Conservation (phyloP, 2,113 vertebrate species). For the Hydrolagus affinis region DNA sequence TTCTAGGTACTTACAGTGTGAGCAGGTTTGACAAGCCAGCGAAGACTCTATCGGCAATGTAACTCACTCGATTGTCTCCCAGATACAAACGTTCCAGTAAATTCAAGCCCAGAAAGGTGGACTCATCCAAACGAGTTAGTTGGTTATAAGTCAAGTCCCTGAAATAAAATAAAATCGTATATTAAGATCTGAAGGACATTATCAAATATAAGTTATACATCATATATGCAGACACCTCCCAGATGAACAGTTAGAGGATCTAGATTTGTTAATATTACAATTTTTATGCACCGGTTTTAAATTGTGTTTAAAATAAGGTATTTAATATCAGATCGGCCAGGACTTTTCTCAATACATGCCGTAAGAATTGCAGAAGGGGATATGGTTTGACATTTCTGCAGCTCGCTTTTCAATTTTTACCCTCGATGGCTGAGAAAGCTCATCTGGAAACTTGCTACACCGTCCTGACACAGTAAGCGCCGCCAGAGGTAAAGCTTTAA, state of each 20-base stretch:
- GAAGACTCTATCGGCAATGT: slow-evolving; percentile 87
- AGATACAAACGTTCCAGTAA: slow-evolving; percentile 80
- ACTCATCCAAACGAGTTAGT: slow-evolving; percentile 82
- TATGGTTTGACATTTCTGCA: not conserved
- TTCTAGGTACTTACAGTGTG: slow-evolving; percentile 69
- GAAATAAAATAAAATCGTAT: slow-evolving; percentile 37
- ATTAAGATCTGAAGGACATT: not conserved
- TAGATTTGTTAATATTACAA: slow-evolving; percentile 15
- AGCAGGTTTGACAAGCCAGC: slow-evolving; percentile 70
- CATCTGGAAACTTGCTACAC: no score
- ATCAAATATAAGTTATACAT: not conserved
- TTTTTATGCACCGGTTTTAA: slow-evolving; percentile 23
- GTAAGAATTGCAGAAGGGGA: not conserved
- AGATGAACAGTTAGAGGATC: not conserved
- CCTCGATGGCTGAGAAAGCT: no score
- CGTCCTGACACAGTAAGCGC: no score
- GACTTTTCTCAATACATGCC: not conserved
- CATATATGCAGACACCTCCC: not conserved
- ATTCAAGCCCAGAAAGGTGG: slow-evolving; percentile 75
- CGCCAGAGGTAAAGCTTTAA: no score
- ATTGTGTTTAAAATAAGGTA: not conserved
- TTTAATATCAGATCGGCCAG: not conserved
- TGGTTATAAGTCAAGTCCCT: slow-evolving; percentile 90
- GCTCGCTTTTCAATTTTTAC: no score
- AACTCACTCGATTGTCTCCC: slow-evolving; percentile 80